Conservation (phyloP, 2,888 invertebrate genomes). For the Drosophila melanosoma region DNA sequence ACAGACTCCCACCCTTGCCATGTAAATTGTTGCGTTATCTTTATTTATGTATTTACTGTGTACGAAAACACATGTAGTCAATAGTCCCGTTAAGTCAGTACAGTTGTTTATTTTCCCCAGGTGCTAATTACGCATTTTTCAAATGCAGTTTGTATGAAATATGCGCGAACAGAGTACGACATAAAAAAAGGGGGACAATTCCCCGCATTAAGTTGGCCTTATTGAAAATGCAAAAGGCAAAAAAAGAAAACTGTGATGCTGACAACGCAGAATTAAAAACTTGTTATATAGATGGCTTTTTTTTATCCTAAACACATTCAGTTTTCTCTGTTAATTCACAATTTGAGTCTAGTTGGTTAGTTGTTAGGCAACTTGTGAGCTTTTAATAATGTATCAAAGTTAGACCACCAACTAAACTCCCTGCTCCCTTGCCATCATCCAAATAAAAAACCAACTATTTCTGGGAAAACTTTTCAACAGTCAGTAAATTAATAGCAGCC, state of each 20-base stretch:
- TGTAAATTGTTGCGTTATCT: conserved; percentile 27
- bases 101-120: conserved; percentile 66
- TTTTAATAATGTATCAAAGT: conserved; percentile 14
- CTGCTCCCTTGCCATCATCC: neutral
- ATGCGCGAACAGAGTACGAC: conserved; percentile 25
- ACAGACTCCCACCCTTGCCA: neutral
- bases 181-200: neutral
- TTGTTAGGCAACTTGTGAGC: conserved; percentile 4
- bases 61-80: conserved; percentile 3
- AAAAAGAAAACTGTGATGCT: neutral
- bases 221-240: conserved; percentile 41
- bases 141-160: conserved; percentile 57
- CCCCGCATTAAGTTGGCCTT: conserved; percentile 14
- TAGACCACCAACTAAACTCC: conserved; percentile 12
- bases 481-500: neutral
- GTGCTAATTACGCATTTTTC: conserved; percentile 66
- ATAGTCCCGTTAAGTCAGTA: conserved; percentile 25
- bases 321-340: conserved; percentile 9
- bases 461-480: neutral
- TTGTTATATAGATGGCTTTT: conserved; percentile 13
- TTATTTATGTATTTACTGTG: conserved; percentile 2
- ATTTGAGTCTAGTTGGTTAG: conserved; percentile 13
- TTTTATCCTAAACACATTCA: neutral
- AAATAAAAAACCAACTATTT: neutral
- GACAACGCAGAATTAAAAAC: neutral